Evolutionary conservation across 2,797 vertebrate species (phyloP), one percentile per base, ranked within the genome.

Genomic region (Channallabes apus): DNA sequence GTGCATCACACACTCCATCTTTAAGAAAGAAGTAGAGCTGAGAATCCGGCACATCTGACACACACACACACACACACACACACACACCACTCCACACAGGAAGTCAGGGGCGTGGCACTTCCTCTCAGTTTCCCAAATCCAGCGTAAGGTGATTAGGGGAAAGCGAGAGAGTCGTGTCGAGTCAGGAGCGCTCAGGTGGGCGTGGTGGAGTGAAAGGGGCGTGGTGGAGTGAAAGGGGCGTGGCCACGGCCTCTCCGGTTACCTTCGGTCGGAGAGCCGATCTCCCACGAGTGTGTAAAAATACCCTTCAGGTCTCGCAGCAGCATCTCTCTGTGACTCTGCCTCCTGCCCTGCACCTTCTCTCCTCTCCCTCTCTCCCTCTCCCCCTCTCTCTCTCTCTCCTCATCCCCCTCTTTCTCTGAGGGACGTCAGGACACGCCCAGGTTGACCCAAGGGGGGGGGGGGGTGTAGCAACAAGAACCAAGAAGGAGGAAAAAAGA

Each of bases 231-330:
- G 27, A 81, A 41, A 35, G n/a, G 56, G 82, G 56, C 69, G 38
- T 61, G 69, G 38, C 24, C 65, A 59, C 27, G 20, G 4, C 27
- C 58, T 51, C 82, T 62, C 69, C 17, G n/a, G 14, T 96, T 95
- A 95, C 94, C 94, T 96, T 95, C 95, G 77, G 94, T 88, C 87
- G 93, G 91, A 73, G 93, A 93, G 89, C 90, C 83, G 90, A 96
- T 91, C 89, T 95, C 94, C 95, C 95, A 96, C 79, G 93, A 91
- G 84, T 93, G 94, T 91, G 92, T 93, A 92, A 96, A 95, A 90
- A 96, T 94, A 89, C 92, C 95, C 93, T 93, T 96, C 92, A 95
- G 94, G 91, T 95, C 94, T 93, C 95, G 94, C 92, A 94, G 92
- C 91, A 95, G 91, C 86, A 92, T 93, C 91, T 95, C 93, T 87